Evolutionary conservation across 1,140 invertebrate species (phyloP).

Genomic region (Capitella teleta): DNA sequence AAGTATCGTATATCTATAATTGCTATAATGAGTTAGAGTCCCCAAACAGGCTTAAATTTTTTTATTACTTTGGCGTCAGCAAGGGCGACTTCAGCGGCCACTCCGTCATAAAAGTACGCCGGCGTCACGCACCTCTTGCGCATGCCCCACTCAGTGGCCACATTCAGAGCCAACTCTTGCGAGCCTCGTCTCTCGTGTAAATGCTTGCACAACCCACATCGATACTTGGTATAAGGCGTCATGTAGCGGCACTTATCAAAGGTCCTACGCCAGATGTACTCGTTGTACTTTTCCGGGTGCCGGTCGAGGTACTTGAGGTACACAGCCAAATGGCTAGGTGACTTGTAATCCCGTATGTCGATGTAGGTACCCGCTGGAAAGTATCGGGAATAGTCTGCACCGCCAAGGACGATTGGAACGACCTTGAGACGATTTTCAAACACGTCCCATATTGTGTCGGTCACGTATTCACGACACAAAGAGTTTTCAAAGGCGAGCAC

Average conservation of each 20-base stretch:
- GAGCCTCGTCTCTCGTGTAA: too few species aligned
- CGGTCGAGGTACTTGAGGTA: conserved; percentile 18
- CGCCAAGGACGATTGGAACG: conserved; percentile 36
- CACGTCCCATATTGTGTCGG: conserved; percentile 43
- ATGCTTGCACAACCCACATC: too few species aligned
- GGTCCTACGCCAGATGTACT: conserved; percentile 54
- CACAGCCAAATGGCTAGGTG: conserved; percentile 22
- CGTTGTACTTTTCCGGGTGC: conserved; percentile 24
- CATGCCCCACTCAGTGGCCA: too few species aligned
- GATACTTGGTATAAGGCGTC: too few species aligned
- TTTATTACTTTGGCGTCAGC: too few species aligned
- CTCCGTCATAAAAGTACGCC: too few species aligned
- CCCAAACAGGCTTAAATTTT: too few species aligned
- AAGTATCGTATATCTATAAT: too few species aligned
- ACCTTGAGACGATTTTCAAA: conserved; percentile 24
- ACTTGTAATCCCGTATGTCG: conserved; percentile 22
- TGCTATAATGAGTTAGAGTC: too few species aligned
- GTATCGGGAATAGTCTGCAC: conserved; percentile 39
- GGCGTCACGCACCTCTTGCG: too few species aligned
- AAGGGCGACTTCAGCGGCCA: too few species aligned
- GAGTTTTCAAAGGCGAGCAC: conserved; percentile 70
- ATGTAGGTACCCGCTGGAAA: conserved; percentile 41
- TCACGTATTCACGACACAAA: conserved; percentile 40
- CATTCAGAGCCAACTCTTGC: too few species aligned
- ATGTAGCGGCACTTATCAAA: conserved; percentile 44